A percentile compares a stretch with the other conserved stretches of the same genome.
Conservation (phyloP, 1,140 invertebrate genomes). For the Monomorium pharaonis region DNA sequence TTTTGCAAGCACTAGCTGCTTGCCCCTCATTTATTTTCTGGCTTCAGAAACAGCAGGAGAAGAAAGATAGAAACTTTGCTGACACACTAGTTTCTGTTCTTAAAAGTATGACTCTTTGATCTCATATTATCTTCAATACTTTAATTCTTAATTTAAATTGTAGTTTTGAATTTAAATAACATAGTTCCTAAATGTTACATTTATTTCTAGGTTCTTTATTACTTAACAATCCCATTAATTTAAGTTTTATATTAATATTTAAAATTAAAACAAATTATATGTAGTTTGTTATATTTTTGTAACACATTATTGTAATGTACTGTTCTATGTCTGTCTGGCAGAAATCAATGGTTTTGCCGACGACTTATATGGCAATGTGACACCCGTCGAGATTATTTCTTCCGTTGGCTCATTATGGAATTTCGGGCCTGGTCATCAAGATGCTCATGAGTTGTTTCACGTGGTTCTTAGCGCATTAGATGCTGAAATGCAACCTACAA, state of each 20-base stretch:
- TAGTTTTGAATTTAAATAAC: too few relatives aligned
- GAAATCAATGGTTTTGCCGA: slow-evolving; percentile 92
- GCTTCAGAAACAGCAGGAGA: slow-evolving; percentile 88
- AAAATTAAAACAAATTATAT: too few relatives aligned
- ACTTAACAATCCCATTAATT: background rate
- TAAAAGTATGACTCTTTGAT: slow-evolving; percentile 84
- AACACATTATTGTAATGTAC: too few relatives aligned
- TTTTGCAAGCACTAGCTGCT: slow-evolving; percentile 93
- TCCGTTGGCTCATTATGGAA: slow-evolving; percentile 92
- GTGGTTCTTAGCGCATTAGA: slow-evolving; percentile 94
- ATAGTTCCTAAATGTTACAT: background rate
- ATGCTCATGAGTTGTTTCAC: slow-evolving; percentile 96
- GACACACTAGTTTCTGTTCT: slow-evolving; percentile 88
- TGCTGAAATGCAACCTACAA: slow-evolving; percentile 90
- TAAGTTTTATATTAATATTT: background rate
- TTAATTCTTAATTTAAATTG: background rate
- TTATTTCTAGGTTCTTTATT: background rate
- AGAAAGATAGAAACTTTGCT: slow-evolving; percentile 87
- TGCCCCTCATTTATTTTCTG: slow-evolving; percentile 93
- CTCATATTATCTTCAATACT: background rate
- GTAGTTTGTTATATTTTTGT: background rate
- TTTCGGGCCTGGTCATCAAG: slow-evolving; percentile 95
- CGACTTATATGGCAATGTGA: slow-evolving; percentile 88
- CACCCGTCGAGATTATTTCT: slow-evolving; percentile 91
- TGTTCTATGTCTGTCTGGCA: slow-evolving; percentile 77